phyloP scores from a whole-genome alignment of 2,888 invertebrate species.

The Polylopha cassiicola region DNA sequence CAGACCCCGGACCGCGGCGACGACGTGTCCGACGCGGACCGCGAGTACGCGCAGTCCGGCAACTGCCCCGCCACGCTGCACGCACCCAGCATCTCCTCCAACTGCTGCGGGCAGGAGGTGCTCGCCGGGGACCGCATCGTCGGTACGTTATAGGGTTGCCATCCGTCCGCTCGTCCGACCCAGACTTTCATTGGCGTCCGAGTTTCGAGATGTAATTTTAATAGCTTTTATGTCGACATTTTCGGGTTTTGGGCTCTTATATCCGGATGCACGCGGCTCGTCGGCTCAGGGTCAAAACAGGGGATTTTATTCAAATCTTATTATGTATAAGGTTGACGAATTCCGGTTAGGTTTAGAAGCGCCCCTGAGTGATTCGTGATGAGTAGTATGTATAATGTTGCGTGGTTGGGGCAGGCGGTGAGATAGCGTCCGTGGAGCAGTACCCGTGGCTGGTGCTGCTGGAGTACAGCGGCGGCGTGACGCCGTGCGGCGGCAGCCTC shows the following conservation, averaged over 20 bases:
- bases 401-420: conserved; percentile 47
- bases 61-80: conserved; percentile 20
- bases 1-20: conserved; percentile 2
- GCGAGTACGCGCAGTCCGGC: conserved; percentile 12
- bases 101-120: conserved; percentile 24
- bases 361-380: too few species aligned
- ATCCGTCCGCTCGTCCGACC: too few species aligned
- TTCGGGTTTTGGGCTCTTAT: too few species aligned
- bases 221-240: too few species aligned
- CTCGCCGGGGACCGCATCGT: conserved; percentile 19
- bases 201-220: too few species aligned
- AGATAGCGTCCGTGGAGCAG: conserved; percentile 53
- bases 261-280: too few species aligned
- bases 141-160: conserved; percentile 9
- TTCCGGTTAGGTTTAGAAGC: too few species aligned
- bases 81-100: conserved; percentile 19
- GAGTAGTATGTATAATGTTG: too few species aligned
- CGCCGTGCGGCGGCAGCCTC: conserved; percentile 56
- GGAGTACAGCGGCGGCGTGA: conserved; percentile 36
- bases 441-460: conserved; percentile 69
- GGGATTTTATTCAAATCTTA: too few species aligned
- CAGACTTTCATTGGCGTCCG: too few species aligned
- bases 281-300: too few species aligned
- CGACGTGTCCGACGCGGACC: conserved; percentile 2
- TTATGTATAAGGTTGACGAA: too few species aligned